Percentiles rank a stretch among this genome's conserved stretches.
phyloP scores from a whole-genome alignment of 2,888 invertebrate genomes.

The Auanema sp. region DNA sequence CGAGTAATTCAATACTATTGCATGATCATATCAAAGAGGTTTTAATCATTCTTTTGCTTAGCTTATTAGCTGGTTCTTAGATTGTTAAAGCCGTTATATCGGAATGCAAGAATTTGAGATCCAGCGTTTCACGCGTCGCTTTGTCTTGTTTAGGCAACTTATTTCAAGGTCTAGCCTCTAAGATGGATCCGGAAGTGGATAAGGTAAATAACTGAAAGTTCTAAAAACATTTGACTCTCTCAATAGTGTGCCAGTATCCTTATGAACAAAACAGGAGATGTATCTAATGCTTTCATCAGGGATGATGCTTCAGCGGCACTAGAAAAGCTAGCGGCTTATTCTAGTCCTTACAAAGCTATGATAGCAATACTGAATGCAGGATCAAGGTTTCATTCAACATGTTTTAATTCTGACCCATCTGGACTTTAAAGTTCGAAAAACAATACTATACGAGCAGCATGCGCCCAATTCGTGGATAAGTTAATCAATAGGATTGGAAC shows the following conservation, averaged over 20 bases:
- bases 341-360: constrained; percentile 70
- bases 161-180: constrained; percentile 70
- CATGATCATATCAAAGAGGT: constrained; percentile 42
- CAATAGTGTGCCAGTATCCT: constrained; percentile 42
- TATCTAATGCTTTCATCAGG: constrained; percentile 88
- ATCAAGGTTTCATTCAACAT: constrained; percentile 42
- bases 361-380: constrained; percentile 65
- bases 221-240: neutral
- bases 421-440: constrained; percentile 78
- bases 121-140: constrained; percentile 86
- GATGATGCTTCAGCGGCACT: constrained; percentile 84
- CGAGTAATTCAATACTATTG: constrained; percentile 31
- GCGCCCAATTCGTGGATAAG: constrained; percentile 73
- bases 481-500: constrained; percentile 76
- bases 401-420: neutral
- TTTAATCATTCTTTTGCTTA: neutral
- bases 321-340: constrained; percentile 79
- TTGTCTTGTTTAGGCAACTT: constrained; percentile 81
- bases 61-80: constrained; percentile 18
- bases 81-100: constrained; percentile 36
- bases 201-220: constrained; percentile 36
- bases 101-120: constrained; percentile 78
- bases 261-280: constrained; percentile 70
- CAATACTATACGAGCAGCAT: constrained; percentile 81
- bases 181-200: constrained; percentile 70